These are phyloP conservation scores for Falcaria lacertinaria DNA, from an alignment of 2,888 invertebrate species.

Conservation along the genomic window DNA sequence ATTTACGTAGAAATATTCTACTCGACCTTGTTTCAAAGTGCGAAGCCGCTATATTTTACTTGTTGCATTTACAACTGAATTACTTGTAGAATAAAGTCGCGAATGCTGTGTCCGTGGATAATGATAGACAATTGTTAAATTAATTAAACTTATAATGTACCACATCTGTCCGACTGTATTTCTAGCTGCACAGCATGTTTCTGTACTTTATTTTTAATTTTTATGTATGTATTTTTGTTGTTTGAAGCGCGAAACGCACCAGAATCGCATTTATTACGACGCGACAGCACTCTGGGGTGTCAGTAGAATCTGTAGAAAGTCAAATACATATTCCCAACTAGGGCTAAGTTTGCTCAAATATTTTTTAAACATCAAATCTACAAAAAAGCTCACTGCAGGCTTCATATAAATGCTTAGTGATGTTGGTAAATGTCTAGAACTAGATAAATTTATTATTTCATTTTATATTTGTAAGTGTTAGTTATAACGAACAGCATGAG, in stretches of 20 bases:
- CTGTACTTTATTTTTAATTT: conserved; percentile 30
- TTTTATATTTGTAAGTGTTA: background rate
- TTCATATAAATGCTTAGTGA: background rate
- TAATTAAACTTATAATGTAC: conserved; percentile 22
- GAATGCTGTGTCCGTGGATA: conserved; percentile 15
- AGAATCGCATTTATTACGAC: conserved; percentile 41
- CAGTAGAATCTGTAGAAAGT: background rate
- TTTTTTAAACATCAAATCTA: too few species aligned
- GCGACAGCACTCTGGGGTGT: conserved; percentile 27
- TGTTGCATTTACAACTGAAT: background rate
- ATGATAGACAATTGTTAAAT: conserved; percentile 30
- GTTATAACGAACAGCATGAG: too few species aligned
- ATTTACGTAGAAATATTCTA: background rate
- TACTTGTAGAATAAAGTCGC: conserved; percentile 14
- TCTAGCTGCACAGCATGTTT: conserved; percentile 20
- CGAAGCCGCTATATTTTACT: too few species aligned
- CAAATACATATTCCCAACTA: background rate
- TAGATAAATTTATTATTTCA: background rate
- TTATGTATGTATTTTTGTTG: conserved; percentile 27
- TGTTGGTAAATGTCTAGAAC: too few species aligned
- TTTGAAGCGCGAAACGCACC: conserved; percentile 30
- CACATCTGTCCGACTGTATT: conserved; percentile 23
- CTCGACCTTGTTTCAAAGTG: background rate
- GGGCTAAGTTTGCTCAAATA: too few species aligned
- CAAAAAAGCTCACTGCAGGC: too few species aligned